phyloP scores from a whole-genome alignment of 2,113 vertebrate species.

The Oreamnos americanus region DNA sequence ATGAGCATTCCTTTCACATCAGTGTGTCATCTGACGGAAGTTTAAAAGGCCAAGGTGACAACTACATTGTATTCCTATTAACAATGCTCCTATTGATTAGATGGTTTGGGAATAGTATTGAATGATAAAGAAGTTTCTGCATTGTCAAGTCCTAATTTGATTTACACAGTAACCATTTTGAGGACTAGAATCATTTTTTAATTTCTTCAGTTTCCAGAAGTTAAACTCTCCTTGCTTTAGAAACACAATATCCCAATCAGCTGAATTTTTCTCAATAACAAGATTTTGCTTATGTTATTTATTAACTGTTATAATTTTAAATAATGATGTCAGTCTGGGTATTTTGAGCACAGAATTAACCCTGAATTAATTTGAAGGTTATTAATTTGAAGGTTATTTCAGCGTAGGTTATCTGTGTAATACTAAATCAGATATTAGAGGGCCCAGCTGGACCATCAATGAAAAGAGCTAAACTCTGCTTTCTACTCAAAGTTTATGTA shows the following conservation, averaged over 20 bases:
- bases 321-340: neutral
- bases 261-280: neutral
- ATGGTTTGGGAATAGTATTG: neutral
- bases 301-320: conserved; percentile 43
- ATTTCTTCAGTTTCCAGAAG: neutral
- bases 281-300: neutral
- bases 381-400: conserved; percentile 66
- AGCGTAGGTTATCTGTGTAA: conserved; percentile 9
- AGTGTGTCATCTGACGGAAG: neutral
- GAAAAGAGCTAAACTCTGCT: neutral
- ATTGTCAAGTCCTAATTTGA: neutral
- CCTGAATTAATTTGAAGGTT: conserved; percentile 60
- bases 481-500: neutral
- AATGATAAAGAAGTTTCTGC: neutral
- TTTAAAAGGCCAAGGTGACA: neutral
- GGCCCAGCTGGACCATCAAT: neutral
- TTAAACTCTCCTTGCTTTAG: neutral
- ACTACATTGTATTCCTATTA: neutral
- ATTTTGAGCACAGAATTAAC: conserved; percentile 65
- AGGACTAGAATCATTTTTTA: neutral
- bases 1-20: neutral
- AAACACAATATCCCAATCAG: neutral
- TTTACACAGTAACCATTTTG: neutral
- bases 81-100: neutral
- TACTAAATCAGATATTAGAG: neutral